Evolutionary conservation across 2,113 vertebrate genomes (phyloP), one percentile per base, ranked within the genome.

Genomic region (Melanerpes aurifrons): DNA sequence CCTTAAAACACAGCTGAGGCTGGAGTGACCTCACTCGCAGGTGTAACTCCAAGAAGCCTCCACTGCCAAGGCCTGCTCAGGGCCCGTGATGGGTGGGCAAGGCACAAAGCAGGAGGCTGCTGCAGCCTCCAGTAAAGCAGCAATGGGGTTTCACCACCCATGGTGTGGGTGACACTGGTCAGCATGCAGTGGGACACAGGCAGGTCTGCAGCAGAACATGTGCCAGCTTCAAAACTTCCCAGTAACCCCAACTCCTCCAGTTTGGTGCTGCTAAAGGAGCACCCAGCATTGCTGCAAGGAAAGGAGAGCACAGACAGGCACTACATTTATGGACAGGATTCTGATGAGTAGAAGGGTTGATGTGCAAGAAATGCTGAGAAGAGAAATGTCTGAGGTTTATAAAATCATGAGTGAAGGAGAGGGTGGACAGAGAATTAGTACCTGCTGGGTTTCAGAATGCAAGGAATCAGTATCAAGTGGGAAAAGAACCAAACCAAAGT

Each of bases 121-220:
- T 67, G 45, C 45, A 75, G 53, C 16, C 48, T 32, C 45, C 63
- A 70, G 58, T 66, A 67, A 12, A 88, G 69, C 86, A 81, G 61
- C 0, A 0, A 29, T 48, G 61, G 29, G n/a, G 26, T 53, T 77
- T 37, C 43, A 67, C 54, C 0, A 0, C 18, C 58, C 66, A 32
- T 7, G 0, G 35, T 1, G 8, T 6, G 31, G 29, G 61, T 35
- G 45, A 78, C 81, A 43, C 2, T 15, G 73, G 58, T 8, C 81
- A 74, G 76, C 10, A 32, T 0, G 0, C 40, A 45, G 80, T 0
- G 3, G 29, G 56, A 77, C 12, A 12, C 61, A 61, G 37, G 37
- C 57, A 85, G 71, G 8, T 29, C 56, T 58, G 76, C 92, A 87
- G 53, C 66, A 81, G 10, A 73, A n/a, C 1, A 1, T 0, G 40